Conservation (phyloP, 2,113 vertebrate genomes). For the Campylorhamphus procurvoides region DNA sequence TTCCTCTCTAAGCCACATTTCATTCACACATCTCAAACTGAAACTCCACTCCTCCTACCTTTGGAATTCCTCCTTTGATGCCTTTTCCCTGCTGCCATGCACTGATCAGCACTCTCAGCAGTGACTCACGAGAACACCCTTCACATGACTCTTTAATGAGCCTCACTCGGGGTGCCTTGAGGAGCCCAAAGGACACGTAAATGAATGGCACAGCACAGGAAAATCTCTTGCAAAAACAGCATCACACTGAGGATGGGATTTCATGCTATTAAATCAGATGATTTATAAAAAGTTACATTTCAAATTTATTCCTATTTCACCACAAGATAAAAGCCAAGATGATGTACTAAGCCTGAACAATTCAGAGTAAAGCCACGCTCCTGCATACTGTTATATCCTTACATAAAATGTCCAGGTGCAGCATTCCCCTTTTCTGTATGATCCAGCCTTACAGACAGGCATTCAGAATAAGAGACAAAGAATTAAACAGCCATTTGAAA, state of each 20-base stretch:
- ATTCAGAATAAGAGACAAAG: not conserved
- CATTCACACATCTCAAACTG: not conserved
- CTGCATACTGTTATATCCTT: not conserved
- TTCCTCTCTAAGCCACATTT: not conserved
- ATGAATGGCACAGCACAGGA: not conserved
- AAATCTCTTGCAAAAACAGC: not conserved
- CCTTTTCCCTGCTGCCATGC: not conserved
- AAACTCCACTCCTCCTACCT: not conserved
- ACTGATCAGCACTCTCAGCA: not conserved
- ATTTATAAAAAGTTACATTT: not conserved
- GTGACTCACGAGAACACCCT: not conserved
- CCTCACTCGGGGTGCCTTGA: not conserved
- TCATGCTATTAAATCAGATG: not conserved
- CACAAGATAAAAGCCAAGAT: not conserved
- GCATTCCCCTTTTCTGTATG: not conserved
- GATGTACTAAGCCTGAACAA: not conserved
- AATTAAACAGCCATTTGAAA: not conserved
- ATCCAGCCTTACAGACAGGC: not conserved
- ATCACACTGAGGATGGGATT: not conserved
- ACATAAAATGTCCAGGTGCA: not conserved
- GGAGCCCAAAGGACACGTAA: not conserved
- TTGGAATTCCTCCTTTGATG: slow-evolving; percentile 7
- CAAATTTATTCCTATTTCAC: not conserved
- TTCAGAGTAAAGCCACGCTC: not conserved
- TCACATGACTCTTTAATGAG: not conserved